phyloP scores from a whole-genome alignment of 2,113 vertebrate genomes.

The Cheirogaleus medius region DNA sequence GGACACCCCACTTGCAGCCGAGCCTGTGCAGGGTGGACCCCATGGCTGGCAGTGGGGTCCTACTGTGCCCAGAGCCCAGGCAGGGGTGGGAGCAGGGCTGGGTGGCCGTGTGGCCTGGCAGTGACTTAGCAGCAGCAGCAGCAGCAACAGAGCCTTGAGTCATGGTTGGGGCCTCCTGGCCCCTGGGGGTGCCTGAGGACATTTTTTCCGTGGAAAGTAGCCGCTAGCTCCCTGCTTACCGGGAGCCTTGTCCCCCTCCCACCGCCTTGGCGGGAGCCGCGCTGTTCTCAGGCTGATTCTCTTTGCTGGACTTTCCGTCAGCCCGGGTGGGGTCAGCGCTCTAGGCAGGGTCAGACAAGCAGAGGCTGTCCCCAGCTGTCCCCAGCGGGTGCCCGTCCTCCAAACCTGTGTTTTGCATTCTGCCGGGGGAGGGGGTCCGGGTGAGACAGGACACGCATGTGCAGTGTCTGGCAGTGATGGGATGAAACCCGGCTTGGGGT shows the following conservation, averaged over 20 bases:
- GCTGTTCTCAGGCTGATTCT: neutral
- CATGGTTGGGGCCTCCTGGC: conserved; percentile 1
- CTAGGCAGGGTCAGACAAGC: neutral
- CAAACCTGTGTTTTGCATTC: neutral
- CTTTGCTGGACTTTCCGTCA: neutral
- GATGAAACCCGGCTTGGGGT: no score
- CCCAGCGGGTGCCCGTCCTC: no score
- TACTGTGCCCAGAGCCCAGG: neutral
- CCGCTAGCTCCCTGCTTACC: neutral
- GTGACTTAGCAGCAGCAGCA: accelerated
- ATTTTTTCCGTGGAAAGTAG: conserved; percentile 64
- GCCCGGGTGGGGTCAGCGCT: neutral
- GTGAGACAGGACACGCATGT: accelerated
- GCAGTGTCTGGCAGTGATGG: neutral
- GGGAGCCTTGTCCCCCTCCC: neutral
- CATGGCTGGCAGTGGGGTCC: neutral
- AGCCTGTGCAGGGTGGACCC: neutral
- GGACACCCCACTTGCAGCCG: neutral
- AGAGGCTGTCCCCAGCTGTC: neutral
- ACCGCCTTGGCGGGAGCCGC: accelerated
- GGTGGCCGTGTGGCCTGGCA: neutral
- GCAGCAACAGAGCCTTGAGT: conserved; percentile 8
- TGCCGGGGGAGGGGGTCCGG: no score
- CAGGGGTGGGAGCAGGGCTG: neutral
- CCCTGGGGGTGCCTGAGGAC: conserved; percentile 37